Evolutionary conservation across 2,113 vertebrate genomes (phyloP), one percentile per base, ranked within the genome.

Genomic region (Salvelinus alpinus): DNA sequence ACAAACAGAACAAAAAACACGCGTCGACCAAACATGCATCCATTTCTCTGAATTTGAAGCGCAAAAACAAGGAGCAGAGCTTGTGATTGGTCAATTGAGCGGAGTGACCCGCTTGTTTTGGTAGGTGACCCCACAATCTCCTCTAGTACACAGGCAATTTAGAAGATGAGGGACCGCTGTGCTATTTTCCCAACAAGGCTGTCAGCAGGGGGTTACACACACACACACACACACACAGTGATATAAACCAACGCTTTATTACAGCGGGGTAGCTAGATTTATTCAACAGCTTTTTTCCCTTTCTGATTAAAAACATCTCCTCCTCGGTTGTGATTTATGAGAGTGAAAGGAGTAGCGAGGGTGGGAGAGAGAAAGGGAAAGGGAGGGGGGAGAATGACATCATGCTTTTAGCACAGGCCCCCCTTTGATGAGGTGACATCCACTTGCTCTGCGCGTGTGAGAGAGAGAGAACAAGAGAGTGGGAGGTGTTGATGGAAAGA

Each of bases 221-320:
- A 76, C 64, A 78, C 73, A 80, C 74, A 80, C 80, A 76, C 64
- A 78, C 73, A 80, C 74, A 80, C 82, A 86, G 70, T 82, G 51
- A 66, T 29, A 18, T 74, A 85, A 79, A 84, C 60, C 65, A 78
- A 84, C 71, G 89, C 84, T 83, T 91, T 90, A 91, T 91, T 87
- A 87, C 76, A 9, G 77, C 72, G 74, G 59, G 71, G 82, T 86
- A 57, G 81, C 12, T n/a, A 79, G 85, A 94, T 94, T 94, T 93
- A 94, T 93, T 88, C 89, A 82, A 85, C 81, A 78, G 84, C 38
- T 44, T 64, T 64, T 64, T 27, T 13, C 62, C 62, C 13, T 64
- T 64, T 64, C 27, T 64, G 62, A 64, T 64, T 64, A 64, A 64
- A 64, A 64, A 64, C 25, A 22, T 5, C 62, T 27, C 22, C n/a